Conservation (phyloP, 2,888 invertebrate genomes). For the Podabrus alpinus region DNA sequence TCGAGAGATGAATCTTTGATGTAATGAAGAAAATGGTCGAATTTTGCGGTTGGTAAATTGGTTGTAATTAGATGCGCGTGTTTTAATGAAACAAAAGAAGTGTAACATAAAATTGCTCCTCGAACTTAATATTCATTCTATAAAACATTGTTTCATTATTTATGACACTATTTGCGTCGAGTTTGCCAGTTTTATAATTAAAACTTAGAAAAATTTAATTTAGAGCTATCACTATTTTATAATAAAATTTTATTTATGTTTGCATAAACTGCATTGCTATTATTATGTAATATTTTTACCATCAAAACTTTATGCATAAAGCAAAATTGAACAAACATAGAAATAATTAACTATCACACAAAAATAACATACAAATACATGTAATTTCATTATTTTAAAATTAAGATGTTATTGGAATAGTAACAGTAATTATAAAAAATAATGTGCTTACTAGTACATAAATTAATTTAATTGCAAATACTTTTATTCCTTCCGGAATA, state of each 20-base stretch:
- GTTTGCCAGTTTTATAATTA: constrained; percentile 26
- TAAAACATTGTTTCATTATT: constrained; percentile 31
- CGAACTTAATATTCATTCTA: constrained; percentile 34
- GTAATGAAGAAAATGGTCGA: constrained; percentile 29
- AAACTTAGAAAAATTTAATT: constrained; percentile 25
- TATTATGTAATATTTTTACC: not conserved
- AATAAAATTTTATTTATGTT: not conserved
- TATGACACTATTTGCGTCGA: constrained; percentile 29
- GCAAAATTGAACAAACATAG: not conserved
- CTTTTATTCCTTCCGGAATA: too few relatives aligned
- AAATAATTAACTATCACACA: too few relatives aligned
- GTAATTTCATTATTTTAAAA: too few relatives aligned
- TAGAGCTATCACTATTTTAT: not conserved
- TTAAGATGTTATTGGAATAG: too few relatives aligned
- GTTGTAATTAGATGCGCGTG: constrained; percentile 35
- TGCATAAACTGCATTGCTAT: not conserved
- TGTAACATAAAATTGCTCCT: constrained; percentile 26
- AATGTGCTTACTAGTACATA: too few relatives aligned
- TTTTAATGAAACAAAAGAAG: constrained; percentile 34
- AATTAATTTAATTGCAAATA: too few relatives aligned
- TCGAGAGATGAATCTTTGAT: constrained; percentile 30
- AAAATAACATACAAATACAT: too few relatives aligned
- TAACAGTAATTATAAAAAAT: too few relatives aligned
- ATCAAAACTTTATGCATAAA: not conserved
- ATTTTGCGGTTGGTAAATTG: constrained; percentile 24